Evolutionary conservation across 2,797 vertebrate genomes (phyloP).

Genomic region (Eptatretus atami): DNA sequence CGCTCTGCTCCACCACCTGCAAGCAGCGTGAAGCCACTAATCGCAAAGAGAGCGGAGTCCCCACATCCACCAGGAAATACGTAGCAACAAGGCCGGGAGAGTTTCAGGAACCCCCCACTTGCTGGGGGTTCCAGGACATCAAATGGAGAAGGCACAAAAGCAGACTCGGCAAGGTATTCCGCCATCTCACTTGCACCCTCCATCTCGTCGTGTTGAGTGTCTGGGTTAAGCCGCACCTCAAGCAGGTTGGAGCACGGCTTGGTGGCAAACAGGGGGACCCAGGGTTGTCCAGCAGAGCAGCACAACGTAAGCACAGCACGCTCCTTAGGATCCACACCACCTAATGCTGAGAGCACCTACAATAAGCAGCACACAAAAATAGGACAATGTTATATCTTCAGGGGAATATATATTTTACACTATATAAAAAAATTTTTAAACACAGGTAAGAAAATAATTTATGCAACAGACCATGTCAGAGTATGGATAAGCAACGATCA

Average conservation of each 20-base stretch:
- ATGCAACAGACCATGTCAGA: too few relatives aligned
- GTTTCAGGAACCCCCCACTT: slow-evolving; percentile 77
- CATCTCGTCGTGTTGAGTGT: slow-evolving; percentile 44
- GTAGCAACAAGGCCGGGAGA: slow-evolving; percentile 95
- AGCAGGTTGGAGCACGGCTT: background rate
- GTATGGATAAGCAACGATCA: too few relatives aligned
- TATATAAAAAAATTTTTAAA: too few relatives aligned
- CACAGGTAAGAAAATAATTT: too few relatives aligned
- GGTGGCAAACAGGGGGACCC: slow-evolving; percentile 28
- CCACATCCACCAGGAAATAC: slow-evolving; percentile 88
- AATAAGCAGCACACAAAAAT: slow-evolving; percentile 2
- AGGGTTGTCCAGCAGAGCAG: slow-evolving; percentile 49
- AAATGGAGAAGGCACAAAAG: slow-evolving; percentile 67
- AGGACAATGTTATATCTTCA: background rate
- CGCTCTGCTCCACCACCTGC: slow-evolving; percentile 80
- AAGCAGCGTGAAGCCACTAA: slow-evolving; percentile 91
- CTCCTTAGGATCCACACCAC: slow-evolving; percentile 11
- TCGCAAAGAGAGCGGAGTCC: slow-evolving; percentile 82
- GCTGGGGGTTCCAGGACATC: slow-evolving; percentile 78
- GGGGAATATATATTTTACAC: too few relatives aligned
- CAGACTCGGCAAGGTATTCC: slow-evolving; percentile 71
- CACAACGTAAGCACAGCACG: slow-evolving; percentile 47
- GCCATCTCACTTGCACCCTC: slow-evolving; percentile 73
- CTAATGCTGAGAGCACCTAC: background rate
- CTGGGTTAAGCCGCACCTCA: slow-evolving; percentile 40